phyloP scores from a whole-genome alignment of 1,140 invertebrate genomes.

The Dermatophagoides farinae region DNA sequence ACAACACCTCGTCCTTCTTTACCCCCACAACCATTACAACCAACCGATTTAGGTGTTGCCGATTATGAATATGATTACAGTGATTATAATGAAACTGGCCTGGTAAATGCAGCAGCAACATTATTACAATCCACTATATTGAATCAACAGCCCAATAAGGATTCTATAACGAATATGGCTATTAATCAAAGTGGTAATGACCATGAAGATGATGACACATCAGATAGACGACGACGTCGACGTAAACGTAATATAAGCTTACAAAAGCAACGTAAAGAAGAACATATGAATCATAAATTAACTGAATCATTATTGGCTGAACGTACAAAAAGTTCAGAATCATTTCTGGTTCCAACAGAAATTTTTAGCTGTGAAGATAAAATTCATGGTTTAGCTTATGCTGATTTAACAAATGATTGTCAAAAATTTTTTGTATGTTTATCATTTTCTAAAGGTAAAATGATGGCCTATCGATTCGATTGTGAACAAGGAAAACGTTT shows the following conservation, averaged over 20 bases:
- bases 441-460: conserved; percentile 15
- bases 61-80: conserved; percentile 15
- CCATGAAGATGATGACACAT: not conserved
- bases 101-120: not conserved
- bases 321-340: not conserved
- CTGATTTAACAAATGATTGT: conserved; percentile 19
- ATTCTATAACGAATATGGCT: too few relatives aligned
- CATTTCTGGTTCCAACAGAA: not conserved
- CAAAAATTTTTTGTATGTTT: conserved; percentile 20
- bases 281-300: not conserved
- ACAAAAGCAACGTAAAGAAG: not conserved
- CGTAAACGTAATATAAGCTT: not conserved
- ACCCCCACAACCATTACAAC: conserved; percentile 2
- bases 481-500: conserved; percentile 17
- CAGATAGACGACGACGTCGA: not conserved
- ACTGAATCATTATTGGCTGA: not conserved
- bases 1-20: not conserved
- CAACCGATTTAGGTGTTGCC: not conserved
- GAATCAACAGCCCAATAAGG: too few relatives aligned
- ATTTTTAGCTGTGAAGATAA: conserved; percentile 18
- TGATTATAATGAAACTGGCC: conserved; percentile 4
- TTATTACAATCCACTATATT: not conserved
- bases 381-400: conserved; percentile 19
- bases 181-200: not conserved
- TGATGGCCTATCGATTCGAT: conserved; percentile 16